Base-by-base conservation (phyloP, 2,113 vertebrate genomes). In the Thryonomys swinderianus region DNA sequence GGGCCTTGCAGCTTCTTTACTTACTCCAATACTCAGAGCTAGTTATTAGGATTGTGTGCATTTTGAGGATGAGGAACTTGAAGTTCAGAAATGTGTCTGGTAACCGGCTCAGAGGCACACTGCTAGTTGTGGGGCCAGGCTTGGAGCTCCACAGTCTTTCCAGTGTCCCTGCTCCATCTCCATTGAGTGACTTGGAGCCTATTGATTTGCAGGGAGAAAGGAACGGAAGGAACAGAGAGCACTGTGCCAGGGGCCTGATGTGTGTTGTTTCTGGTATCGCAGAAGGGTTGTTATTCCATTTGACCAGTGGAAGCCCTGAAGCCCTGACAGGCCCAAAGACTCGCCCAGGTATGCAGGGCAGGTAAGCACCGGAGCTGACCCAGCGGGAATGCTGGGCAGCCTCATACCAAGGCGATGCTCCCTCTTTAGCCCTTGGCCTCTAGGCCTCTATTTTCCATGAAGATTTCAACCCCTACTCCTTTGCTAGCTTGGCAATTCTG, bases 401-500 rank as follows among this genome's bases (percentile, higher is more conserved):
- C 90, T 61, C 25, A 27, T 23, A 20, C 69, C 7, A 9, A 81
- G 55, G 48, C 71, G 1, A 3, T 34, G 20, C 27, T 69, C 37
- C 51, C 11, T 32, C 7, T 6, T 9, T 21, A 30, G 51, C 42
- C 21, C 66, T 78, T 3, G 2, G 53, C 64, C 76, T 85, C 18
- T 0, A 71, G 53, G 76, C 73, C 57, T 90, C 95, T 95, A 61
- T 93, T 95, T 89, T 92, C 80, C 85, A 83, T 93, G 69, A 90
- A 90, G 88, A 59, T 86, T 86, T 79, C 79, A 94, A 51, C 23
- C 53, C 23, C 64, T 42, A 16, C 7, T 30, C 76, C 17, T 91
- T 30, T 91, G 55, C 86, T 30, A 85, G 89, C 93, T 51, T 97
- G 94, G 89, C 97, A 96, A 92, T 86, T 94, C 83, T 88, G 93